Conservation (phyloP, 2,797 vertebrate genomes). For the Phalanger gymnotis region DNA sequence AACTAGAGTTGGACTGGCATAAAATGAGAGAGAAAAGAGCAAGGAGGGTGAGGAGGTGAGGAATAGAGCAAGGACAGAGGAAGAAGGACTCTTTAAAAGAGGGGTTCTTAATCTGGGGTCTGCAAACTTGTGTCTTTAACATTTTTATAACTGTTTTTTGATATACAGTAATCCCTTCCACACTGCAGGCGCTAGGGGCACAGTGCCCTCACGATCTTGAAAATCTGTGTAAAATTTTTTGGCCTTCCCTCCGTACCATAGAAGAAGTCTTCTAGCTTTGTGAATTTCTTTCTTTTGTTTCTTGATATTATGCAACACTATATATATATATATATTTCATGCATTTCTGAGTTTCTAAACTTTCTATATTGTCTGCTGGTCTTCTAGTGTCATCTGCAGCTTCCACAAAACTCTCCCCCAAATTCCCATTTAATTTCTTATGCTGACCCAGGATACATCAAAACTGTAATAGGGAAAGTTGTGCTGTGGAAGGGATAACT, state of each 20-base stretch:
- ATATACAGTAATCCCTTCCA: too few relatives aligned
- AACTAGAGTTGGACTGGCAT: background rate
- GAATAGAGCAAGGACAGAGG: slow-evolving; percentile 1
- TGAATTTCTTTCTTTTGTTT: background rate
- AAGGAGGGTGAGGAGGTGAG: slow-evolving; percentile 2
- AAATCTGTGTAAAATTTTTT: background rate
- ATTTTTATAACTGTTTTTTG: background rate
- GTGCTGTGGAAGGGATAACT: background rate
- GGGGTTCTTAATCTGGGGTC: background rate
- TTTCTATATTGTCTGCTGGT: background rate
- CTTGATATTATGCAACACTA: background rate
- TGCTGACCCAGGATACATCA: background rate
- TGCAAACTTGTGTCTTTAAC: background rate
- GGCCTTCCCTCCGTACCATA: background rate
- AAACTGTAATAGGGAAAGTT: background rate
- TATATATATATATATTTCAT: background rate
- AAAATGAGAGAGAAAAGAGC: slow-evolving; percentile 16
- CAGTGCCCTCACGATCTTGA: background rate
- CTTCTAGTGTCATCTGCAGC: background rate
- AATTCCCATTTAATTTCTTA: background rate
- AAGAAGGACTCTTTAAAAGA: slow-evolving; percentile 11
- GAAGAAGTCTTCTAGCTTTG: background rate
- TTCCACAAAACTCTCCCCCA: background rate
- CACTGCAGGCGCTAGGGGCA: background rate
- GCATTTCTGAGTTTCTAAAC: background rate